A percentile compares a stretch with the other conserved stretches of the same genome.
Evolutionary conservation across 1,140 invertebrate species (phyloP).

Genomic region (Solenopsis fugax): DNA sequence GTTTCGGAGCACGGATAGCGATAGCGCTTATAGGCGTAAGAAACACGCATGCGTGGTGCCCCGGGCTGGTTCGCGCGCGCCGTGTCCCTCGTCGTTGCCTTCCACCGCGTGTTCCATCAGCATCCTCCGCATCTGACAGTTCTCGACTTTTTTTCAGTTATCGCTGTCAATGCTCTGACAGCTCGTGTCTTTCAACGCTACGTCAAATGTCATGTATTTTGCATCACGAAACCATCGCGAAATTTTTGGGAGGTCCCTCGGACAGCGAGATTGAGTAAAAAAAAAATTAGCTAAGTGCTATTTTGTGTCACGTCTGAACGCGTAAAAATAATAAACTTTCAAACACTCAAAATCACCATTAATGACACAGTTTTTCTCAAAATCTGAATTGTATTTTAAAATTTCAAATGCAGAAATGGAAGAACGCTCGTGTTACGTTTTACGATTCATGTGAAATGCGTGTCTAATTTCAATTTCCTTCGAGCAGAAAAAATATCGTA

Average conservation of each 20-base stretch:
- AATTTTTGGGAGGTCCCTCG: neutral
- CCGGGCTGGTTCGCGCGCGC: conserved; percentile 73
- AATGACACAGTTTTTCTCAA: too few species aligned
- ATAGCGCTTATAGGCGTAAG: conserved; percentile 72
- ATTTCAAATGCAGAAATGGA: neutral
- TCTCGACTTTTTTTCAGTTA: conserved; percentile 56
- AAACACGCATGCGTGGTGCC: conserved; percentile 80
- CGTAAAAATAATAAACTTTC: conserved; percentile 4
- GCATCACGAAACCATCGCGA: neutral
- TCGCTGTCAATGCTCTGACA: conserved; percentile 36
- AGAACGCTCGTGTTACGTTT: neutral
- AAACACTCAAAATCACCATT: neutral
- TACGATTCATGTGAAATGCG: neutral
- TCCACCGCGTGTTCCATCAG: conserved; percentile 71
- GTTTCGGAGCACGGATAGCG: conserved; percentile 76
- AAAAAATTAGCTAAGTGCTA: neutral
- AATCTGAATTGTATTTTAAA: neutral
- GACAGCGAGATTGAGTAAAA: neutral
- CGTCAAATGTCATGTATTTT: neutral
- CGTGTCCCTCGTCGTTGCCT: conserved; percentile 70
- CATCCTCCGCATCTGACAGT: conserved; percentile 56
- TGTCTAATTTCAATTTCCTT: neutral
- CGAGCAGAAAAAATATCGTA: neutral
- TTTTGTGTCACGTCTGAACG: neutral
- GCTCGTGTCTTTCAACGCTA: conserved; percentile 24